phyloP scores from a whole-genome alignment of 92 coral and sea anemone genomes.

The Epizoanthus fatuus region DNA sequence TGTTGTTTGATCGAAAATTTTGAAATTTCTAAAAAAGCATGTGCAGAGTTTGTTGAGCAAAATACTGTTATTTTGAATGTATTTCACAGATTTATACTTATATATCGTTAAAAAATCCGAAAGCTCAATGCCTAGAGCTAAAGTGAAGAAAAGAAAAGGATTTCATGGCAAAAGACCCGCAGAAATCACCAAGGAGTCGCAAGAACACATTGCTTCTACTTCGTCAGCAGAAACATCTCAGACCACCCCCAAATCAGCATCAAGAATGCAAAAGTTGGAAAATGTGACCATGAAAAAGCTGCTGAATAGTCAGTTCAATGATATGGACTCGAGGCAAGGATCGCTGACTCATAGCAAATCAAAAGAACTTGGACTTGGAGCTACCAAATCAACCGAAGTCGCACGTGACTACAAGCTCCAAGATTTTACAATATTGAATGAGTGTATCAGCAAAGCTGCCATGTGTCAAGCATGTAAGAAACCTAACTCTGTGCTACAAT shows the following conservation, averaged over 20 bases:
- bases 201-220: slow-evolving; percentile 7
- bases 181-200: slow-evolving; percentile 13
- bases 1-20: too few relatives aligned
- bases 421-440: slow-evolving; percentile 29
- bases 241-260: not conserved
- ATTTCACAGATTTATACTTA: too few relatives aligned
- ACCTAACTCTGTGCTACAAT: slow-evolving; percentile 33
- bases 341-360: not conserved
- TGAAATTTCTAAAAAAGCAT: too few relatives aligned
- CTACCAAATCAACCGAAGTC: slow-evolving; percentile 9
- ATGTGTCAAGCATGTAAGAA: slow-evolving; percentile 43
- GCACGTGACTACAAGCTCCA: slow-evolving; percentile 52
- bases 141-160: slow-evolving; percentile 20
- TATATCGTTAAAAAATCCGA: too few relatives aligned
- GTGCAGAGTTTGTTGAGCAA: too few relatives aligned
- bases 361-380: slow-evolving; percentile 25
- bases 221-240: slow-evolving; percentile 1
- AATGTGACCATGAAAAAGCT: slow-evolving; percentile 5
- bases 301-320: not conserved
- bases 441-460: slow-evolving; percentile 38
- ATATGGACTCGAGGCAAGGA: slow-evolving; percentile 9
- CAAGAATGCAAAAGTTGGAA: not conserved
- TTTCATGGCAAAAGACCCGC: slow-evolving; percentile 24
- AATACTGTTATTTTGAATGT: too few relatives aligned
- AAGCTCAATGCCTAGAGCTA: not conserved